Evolutionary conservation across 1,140 invertebrate species (phyloP), one percentile per base, ranked within the genome.

Genomic region (Brachionus sp.): DNA sequence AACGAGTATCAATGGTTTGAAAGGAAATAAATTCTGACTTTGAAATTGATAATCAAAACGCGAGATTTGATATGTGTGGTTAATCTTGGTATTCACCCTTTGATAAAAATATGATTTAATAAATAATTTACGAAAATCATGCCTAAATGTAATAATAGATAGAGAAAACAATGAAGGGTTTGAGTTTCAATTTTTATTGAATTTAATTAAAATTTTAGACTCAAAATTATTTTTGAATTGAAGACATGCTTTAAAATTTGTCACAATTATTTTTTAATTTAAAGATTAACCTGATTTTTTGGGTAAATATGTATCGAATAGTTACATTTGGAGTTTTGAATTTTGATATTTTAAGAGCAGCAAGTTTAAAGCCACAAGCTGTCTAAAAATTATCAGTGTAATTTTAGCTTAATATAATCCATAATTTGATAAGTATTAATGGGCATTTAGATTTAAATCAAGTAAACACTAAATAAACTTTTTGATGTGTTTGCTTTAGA

Each of bases 231-330:
- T 46, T 23, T 75, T 33, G 9, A 46, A 35, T 68, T 68, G 25
- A 75, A 75, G 44, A 46, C 19, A 75, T 46, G 42, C 42, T 35
- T 5, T 6, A 46, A 75, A 10, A 46, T 75, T 46, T 46, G 39
- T 46, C 44, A 73, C 33, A 73, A 23, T 39, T 35, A 42, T 39
- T 29, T 39, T 73, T 73, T 73, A 42, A 39, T 23, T 73, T 73
- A 39, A 42, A 75, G 70, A 75, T 75, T 75, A 75, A 75, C 70
- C 70, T 75, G 70, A 46, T 75, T 75, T 75, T 57, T 23, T 57
- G 50, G 50, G 19, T 57, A 57, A 57, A 57, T 19, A 57, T 7
- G 19, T 57, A 57, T 57, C 50, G 50, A 57, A 57, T 57, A 7
- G 50, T 57, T 57, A 57, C 50, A 57, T 57, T 57, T 57, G 19